Percentiles rank a stretch among this genome's conserved stretches.
phyloP scores from a whole-genome alignment of 2,888 invertebrate genomes.

The Eilema griseolum region DNA sequence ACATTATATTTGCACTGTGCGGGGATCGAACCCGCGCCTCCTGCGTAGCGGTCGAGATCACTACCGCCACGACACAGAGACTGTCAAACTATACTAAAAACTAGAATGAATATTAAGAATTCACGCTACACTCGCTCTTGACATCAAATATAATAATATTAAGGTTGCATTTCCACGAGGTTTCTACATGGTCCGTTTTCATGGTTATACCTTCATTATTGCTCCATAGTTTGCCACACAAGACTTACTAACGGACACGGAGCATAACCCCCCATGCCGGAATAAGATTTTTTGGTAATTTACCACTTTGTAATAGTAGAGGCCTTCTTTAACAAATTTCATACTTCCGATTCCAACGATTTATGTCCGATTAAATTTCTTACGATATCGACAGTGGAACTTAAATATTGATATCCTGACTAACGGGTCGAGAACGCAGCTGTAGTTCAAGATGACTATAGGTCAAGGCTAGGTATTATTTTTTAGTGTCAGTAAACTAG shows the following conservation, averaged over 20 bases:
- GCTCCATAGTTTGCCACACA: neutral
- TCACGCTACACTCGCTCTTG: conserved; percentile 1
- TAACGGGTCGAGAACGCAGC: neutral
- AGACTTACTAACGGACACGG: neutral
- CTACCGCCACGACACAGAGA: too few relatives aligned
- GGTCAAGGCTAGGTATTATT: conserved; percentile 7
- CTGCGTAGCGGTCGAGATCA: too few relatives aligned
- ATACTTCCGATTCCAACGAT: neutral
- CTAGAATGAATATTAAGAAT: neutral
- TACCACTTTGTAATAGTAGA: neutral
- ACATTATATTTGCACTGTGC: too few relatives aligned
- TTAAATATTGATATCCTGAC: neutral
- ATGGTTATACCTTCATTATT: neutral
- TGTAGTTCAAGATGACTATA: conserved; percentile 1
- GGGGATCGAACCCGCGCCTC: too few relatives aligned
- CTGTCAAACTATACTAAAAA: neutral
- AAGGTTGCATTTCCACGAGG: neutral
- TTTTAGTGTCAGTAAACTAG: neutral
- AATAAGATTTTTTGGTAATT: neutral
- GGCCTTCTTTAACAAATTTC: neutral
- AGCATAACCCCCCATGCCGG: neutral
- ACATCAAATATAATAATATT: neutral
- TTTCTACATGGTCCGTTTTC: neutral
- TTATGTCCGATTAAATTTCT: neutral
- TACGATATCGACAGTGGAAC: neutral